These are phyloP conservation scores for Gyrodactylus salaris DNA, from an alignment of 1,140 invertebrate genomes.

Conservation along the genomic window DNA sequence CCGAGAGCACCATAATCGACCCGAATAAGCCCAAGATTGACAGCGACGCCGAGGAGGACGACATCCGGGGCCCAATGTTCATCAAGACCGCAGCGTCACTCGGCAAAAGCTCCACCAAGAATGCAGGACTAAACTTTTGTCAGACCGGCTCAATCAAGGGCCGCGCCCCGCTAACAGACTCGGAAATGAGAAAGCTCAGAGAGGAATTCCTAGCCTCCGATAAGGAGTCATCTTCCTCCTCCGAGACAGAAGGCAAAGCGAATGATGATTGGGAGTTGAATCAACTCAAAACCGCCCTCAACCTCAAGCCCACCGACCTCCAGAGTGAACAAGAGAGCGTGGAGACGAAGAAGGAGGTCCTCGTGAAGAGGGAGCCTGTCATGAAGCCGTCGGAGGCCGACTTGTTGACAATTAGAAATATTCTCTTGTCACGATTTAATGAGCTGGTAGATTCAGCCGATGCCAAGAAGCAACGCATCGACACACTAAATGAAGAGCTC, in stretches of 20 bases:
- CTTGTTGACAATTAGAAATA: background rate
- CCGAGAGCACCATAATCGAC: background rate
- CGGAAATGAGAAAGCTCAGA: background rate
- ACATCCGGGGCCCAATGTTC: background rate
- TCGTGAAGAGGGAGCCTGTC: background rate
- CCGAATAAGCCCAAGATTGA: background rate
- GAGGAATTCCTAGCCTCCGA: background rate
- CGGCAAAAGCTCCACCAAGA: background rate
- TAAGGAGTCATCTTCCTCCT: background rate
- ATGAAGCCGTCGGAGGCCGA: background rate
- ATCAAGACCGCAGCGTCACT: background rate
- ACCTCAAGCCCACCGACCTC: too few species aligned
- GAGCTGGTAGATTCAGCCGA: background rate
- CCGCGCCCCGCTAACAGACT: background rate
- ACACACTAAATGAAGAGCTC: background rate
- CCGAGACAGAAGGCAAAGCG: background rate
- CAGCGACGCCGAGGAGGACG: background rate
- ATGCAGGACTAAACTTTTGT: background rate
- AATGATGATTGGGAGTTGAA: background rate
- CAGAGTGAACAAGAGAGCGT: too few species aligned
- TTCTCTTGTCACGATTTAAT: background rate
- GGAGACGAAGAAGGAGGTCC: too few species aligned
- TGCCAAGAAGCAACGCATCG: background rate
- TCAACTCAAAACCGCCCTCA: background rate
- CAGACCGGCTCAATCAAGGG: background rate